Conservation (phyloP, 2,797 vertebrate genomes). For the Rhincodon typus region DNA sequence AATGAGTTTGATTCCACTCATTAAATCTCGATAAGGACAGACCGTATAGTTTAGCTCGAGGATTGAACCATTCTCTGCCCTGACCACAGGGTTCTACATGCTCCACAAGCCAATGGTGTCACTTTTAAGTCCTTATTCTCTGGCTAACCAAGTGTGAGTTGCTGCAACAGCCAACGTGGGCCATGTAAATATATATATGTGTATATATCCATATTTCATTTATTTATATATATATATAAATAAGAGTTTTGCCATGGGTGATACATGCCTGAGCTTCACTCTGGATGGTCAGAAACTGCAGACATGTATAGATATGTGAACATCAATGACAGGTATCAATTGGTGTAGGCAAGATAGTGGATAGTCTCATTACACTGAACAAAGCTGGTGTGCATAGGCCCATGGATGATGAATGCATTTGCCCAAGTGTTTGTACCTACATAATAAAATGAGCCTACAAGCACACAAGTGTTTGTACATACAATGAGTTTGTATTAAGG, state of each 20-base stretch:
- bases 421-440: neutral
- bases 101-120: neutral
- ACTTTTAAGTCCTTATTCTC: neutral
- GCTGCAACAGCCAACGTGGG: neutral
- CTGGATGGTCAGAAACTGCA: neutral
- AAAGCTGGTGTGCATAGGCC: neutral
- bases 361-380: too few relatives aligned
- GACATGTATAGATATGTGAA: too few relatives aligned
- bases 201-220: too few relatives aligned
- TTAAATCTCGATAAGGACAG: too few relatives aligned
- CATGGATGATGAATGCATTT: neutral
- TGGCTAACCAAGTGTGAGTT: neutral
- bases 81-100: neutral
- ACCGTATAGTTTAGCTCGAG: neutral
- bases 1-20: neutral
- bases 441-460: too few relatives aligned
- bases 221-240: too few relatives aligned
- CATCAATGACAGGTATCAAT: neutral
- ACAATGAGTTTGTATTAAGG: too few relatives aligned
- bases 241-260: neutral
- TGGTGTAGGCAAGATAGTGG: neutral
- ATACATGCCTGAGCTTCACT: neutral
- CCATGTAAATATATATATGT: neutral
- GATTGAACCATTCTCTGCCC: neutral
- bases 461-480: too few relatives aligned